These are phyloP conservation scores for Clistopyga incitator DNA, from an alignment of 2,888 invertebrate species.

Conservation along the genomic window DNA sequence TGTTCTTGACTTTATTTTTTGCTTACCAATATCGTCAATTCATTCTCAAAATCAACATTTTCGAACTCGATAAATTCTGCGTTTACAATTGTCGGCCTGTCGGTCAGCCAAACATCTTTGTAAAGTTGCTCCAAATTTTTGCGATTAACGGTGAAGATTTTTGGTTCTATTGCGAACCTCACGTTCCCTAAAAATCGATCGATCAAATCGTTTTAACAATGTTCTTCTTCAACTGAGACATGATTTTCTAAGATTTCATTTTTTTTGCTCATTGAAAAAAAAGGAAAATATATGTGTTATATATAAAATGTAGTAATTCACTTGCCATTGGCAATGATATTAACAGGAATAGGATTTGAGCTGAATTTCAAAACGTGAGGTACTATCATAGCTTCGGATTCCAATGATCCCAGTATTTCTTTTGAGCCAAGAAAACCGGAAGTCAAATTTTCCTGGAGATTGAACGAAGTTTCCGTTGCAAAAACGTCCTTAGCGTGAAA, in stretches of 20 bases:
- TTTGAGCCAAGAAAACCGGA: slow-evolving; percentile 62
- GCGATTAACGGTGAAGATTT: slow-evolving; percentile 83
- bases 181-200: slow-evolving; percentile 82
- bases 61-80: slow-evolving; percentile 77
- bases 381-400: slow-evolving; percentile 75
- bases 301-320: neutral
- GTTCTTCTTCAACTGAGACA: neutral
- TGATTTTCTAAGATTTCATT: neutral
- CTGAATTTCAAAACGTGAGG: slow-evolving; percentile 66
- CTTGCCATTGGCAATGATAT: slow-evolving; percentile 81
- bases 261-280: neutral
- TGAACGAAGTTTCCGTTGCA: slow-evolving; percentile 80
- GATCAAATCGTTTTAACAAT: slow-evolving; percentile 29
- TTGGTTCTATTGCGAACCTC: slow-evolving; percentile 83
- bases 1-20: neutral
- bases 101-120: slow-evolving; percentile 85
- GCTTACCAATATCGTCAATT: slow-evolving; percentile 79
- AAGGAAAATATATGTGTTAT: neutral
- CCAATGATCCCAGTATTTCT: slow-evolving; percentile 45
- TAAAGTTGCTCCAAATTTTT: slow-evolving; percentile 79
- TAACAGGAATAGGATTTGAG: slow-evolving; percentile 70
- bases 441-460: slow-evolving; percentile 46
- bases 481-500: slow-evolving; percentile 72
- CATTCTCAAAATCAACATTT: slow-evolving; percentile 78
- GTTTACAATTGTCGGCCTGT: slow-evolving; percentile 78